Evolutionary conservation across 2,113 vertebrate genomes (phyloP), one percentile per base, ranked within the genome.

Genomic region (Callithrix jacchus): DNA sequence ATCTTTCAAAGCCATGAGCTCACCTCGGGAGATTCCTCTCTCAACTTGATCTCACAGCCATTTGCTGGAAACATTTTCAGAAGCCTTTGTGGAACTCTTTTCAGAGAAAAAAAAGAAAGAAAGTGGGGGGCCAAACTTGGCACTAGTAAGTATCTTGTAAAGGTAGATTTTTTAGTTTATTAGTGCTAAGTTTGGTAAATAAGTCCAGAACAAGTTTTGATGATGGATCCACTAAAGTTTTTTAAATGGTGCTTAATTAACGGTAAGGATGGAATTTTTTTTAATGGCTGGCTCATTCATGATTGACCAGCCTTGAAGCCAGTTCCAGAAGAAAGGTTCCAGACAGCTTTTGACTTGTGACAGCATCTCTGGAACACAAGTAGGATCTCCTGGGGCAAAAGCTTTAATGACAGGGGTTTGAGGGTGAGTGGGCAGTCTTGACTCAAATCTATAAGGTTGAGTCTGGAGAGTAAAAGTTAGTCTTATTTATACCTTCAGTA

Each of bases 21-120:
- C 66, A 56, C 47, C 35, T 74, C 12, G 11, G n/a, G 35, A 91
- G 25, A 5, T 7, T 49, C 30, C n/a, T 1, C 25, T 47, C 14
- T 54, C 66, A 74, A 37, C 74, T 35, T 21, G 40, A 45, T 92
- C 61, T 83, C 54, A 37, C n/a, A 91, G 2, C n/a, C 21, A 35
- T 86, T 88, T 84, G 35, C 93, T 87, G 12, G 68, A 93, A 93
- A 90, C 13, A 27, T 94, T 93, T 95, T n/a, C 37, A 80, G 81
- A 83, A 82, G 27, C 32, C 58, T 86, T 89, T 91, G 83, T 42
- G n/a, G 64, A 93, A 76, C n/a, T 32, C 30, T 92, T 86, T 82
- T 47, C 23, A 89, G 73, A 47, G 64, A 18, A 18, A 52, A 35
- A 25, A n/a, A 47, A 35, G 94, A 77, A 42, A 64, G 70, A 68